Evolutionary conservation across 2,113 vertebrate species (phyloP).

Genomic region (Tachycineta bicolor): DNA sequence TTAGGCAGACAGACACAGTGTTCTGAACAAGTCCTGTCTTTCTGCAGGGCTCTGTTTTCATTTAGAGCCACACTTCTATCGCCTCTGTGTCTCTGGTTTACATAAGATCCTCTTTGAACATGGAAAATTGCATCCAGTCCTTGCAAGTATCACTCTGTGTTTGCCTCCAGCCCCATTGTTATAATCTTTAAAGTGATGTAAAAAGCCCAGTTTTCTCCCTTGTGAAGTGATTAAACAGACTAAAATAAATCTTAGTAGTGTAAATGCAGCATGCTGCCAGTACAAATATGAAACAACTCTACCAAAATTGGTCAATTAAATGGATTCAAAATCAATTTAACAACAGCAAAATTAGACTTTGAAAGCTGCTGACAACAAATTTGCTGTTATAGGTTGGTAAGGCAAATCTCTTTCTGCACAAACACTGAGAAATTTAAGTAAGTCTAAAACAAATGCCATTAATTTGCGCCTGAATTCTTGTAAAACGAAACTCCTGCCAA

Average conservation of each 20-base stretch:
- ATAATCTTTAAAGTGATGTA: background rate
- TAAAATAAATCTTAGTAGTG: background rate
- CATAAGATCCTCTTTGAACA: background rate
- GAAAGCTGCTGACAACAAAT: background rate
- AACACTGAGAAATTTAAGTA: background rate
- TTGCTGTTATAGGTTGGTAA: background rate
- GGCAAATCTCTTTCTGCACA: background rate
- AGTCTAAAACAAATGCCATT: background rate
- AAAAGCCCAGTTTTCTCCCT: background rate
- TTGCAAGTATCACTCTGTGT: background rate
- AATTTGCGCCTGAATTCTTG: conserved; percentile 16
- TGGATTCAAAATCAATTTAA: background rate
- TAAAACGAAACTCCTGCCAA: conserved; percentile 67
- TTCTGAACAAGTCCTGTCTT: background rate
- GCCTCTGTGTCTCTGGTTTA: background rate
- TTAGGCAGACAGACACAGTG: background rate
- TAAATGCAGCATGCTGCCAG: background rate
- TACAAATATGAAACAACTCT: background rate
- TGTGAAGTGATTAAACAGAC: background rate
- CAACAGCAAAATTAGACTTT: background rate
- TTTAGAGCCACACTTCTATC: background rate
- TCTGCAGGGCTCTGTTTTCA: background rate
- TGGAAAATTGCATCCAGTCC: background rate
- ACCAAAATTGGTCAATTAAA: background rate
- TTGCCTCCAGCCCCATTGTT: background rate